A percentile compares a stretch with the other conserved stretches of the same genome.
Conservation (phyloP, 1,140 invertebrate species). For the Drosophila sucinea region DNA sequence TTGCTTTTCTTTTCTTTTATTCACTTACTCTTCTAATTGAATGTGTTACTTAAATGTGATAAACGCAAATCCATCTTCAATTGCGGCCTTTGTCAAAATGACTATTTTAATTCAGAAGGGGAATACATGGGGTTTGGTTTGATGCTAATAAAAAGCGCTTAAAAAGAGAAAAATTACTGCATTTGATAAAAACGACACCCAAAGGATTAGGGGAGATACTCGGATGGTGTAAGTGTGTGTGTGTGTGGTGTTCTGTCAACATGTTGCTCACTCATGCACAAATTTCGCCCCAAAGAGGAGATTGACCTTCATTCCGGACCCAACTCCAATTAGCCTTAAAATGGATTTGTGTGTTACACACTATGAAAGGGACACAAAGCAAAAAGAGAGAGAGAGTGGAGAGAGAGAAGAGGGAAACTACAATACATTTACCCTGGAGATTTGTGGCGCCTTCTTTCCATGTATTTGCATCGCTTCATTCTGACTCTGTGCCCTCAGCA, state of each 20-base stretch:
- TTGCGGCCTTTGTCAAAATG: constrained; percentile 35
- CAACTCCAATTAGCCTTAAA: constrained; percentile 75
- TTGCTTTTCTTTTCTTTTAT: constrained; percentile 21
- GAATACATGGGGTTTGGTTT: not conserved
- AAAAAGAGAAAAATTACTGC: constrained; percentile 53
- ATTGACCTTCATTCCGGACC: constrained; percentile 58
- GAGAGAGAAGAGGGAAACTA: constrained; percentile 31
- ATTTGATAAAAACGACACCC: constrained; percentile 57
- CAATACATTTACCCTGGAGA: constrained; percentile 63
- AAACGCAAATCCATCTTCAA: constrained; percentile 47
- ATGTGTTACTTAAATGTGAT: constrained; percentile 48
- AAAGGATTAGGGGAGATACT: constrained; percentile 49
- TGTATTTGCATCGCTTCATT: constrained; percentile 33
- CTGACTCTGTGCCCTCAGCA: constrained; percentile 1
- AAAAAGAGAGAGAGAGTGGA: not conserved
- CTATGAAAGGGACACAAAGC: not conserved
- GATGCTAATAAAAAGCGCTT: constrained; percentile 56
- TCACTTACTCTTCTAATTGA: constrained; percentile 50
- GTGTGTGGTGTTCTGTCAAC: constrained; percentile 16
- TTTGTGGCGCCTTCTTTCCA: constrained; percentile 35
- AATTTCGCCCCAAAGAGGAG: constrained; percentile 37
- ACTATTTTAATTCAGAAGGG: constrained; percentile 2
- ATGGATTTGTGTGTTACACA: constrained; percentile 75
- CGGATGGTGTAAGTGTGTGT: not conserved
- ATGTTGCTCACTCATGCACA: constrained; percentile 44